Evolutionary conservation across 2,797 vertebrate species (phyloP).

Genomic region (Acropternis orthonyx): DNA sequence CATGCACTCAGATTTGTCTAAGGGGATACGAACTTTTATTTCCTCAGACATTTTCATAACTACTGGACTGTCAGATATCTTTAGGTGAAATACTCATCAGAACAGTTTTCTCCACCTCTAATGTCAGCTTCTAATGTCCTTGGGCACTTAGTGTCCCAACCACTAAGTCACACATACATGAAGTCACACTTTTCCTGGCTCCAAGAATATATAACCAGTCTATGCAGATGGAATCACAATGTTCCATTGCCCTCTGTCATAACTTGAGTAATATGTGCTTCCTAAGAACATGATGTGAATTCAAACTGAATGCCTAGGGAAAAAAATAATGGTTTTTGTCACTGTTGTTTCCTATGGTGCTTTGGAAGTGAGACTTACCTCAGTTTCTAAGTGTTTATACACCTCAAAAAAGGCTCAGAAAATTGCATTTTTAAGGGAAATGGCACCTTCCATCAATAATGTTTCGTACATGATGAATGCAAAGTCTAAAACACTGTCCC

Average conservation of each 20-base stretch:
- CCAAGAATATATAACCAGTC: not conserved
- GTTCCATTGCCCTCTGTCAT: not conserved
- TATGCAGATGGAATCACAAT: slow-evolving; percentile 1
- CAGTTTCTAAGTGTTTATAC: not conserved
- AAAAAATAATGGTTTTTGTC: not conserved
- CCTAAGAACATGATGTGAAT: not conserved
- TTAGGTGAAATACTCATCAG: slow-evolving; percentile 9
- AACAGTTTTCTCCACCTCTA: not conserved
- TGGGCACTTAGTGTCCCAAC: slow-evolving; percentile 4
- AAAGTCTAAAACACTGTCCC: not conserved
- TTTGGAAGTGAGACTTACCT: not conserved
- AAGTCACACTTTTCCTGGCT: not conserved
- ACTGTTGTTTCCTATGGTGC: not conserved
- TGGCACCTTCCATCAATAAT: not conserved
- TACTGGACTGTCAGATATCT: not conserved
- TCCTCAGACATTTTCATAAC: not conserved
- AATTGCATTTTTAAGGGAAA: not conserved
- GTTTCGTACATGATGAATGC: not conserved
- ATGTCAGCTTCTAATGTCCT: not conserved
- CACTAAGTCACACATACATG: not conserved
- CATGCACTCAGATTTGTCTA: not conserved
- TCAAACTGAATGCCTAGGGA: not conserved
- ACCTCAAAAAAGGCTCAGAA: not conserved
- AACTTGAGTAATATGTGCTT: not conserved
- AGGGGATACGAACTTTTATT: not conserved